phyloP scores from a whole-genome alignment of 2,113 vertebrate genomes.

The Plotosus lineatus region DNA sequence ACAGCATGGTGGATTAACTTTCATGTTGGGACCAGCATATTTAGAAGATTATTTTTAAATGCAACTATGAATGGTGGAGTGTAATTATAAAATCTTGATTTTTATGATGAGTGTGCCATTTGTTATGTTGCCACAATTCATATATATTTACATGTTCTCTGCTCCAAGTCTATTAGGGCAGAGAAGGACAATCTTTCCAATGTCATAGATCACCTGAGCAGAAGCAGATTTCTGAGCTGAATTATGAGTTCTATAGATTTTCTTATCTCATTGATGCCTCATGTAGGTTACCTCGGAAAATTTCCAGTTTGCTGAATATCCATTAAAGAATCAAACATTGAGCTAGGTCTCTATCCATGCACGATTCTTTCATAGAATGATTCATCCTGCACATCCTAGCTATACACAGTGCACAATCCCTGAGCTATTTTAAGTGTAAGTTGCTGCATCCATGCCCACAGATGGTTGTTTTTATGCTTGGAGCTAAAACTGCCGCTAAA shows the following conservation, averaged over 20 bases:
- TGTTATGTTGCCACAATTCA: background rate
- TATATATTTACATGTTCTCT: background rate
- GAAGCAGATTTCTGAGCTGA: constrained; percentile 33
- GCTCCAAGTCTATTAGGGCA: background rate
- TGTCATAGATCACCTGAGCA: background rate
- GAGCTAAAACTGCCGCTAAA: constrained; percentile 30
- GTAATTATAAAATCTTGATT: background rate
- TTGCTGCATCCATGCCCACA: constrained; percentile 39
- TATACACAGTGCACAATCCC: constrained; percentile 13
- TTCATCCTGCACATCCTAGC: constrained; percentile 21
- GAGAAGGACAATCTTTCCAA: background rate
- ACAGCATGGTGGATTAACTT: background rate
- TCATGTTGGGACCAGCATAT: background rate
- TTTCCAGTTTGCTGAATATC: constrained; percentile 21
- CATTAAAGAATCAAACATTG: constrained; percentile 5
- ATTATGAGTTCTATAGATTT: constrained; percentile 8
- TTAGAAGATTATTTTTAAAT: background rate
- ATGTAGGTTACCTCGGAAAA: constrained; percentile 16
- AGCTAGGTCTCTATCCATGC: background rate
- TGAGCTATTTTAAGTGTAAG: constrained; percentile 36
- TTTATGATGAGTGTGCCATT: background rate
- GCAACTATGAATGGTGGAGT: background rate
- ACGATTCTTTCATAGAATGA: constrained; percentile 33
- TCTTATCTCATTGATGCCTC: constrained; percentile 9
- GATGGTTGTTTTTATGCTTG: constrained; percentile 41